A percentile compares a stretch with the other conserved stretches of the same genome.
These are phyloP conservation scores for Bostrychus sinensis DNA, from an alignment of 2,113 vertebrate species.

Conservation along the genomic window DNA sequence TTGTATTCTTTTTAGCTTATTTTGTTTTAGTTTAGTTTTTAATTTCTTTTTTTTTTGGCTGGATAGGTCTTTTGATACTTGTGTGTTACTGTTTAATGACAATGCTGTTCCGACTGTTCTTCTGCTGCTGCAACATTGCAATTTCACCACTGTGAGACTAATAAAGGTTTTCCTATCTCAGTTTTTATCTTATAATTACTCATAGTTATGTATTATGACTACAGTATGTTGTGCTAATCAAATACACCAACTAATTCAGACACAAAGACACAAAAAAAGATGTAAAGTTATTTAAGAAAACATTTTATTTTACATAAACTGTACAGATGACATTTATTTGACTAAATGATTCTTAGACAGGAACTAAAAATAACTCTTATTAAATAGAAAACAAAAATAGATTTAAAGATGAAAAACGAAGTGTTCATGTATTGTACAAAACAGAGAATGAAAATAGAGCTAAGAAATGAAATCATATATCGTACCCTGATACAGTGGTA, in stretches of 20 bases:
- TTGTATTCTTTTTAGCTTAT: too few species aligned
- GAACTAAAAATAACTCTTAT: slow-evolving; percentile 93
- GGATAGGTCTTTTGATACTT: too few species aligned
- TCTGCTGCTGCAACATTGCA: too few species aligned
- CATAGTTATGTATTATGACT: too few species aligned
- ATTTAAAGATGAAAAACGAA: slow-evolving; percentile 78
- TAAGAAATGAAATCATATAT: slow-evolving; percentile 89
- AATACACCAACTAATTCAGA: neutral
- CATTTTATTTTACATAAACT: slow-evolving; percentile 97
- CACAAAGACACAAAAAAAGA: slow-evolving; percentile 64
- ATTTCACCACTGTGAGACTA: too few species aligned
- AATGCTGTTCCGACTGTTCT: too few species aligned
- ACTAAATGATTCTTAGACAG: slow-evolving; percentile 97
- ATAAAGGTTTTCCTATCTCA: too few species aligned
- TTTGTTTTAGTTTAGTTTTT: too few species aligned
- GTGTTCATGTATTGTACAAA: slow-evolving; percentile 87
- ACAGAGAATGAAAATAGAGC: slow-evolving; percentile 87
- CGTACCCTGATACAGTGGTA: slow-evolving; percentile 94
- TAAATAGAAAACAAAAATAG: slow-evolving; percentile 93
- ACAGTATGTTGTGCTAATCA: neutral
- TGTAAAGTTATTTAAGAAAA: slow-evolving; percentile 82
- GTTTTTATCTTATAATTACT: too few species aligned
- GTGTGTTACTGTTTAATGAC: too few species aligned
- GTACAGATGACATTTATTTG: slow-evolving; percentile 95
- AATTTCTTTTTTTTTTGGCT: too few species aligned